Evolutionary conservation across 2,888 invertebrate species (phyloP).

Genomic region (Drosophila setosimentum): DNA sequence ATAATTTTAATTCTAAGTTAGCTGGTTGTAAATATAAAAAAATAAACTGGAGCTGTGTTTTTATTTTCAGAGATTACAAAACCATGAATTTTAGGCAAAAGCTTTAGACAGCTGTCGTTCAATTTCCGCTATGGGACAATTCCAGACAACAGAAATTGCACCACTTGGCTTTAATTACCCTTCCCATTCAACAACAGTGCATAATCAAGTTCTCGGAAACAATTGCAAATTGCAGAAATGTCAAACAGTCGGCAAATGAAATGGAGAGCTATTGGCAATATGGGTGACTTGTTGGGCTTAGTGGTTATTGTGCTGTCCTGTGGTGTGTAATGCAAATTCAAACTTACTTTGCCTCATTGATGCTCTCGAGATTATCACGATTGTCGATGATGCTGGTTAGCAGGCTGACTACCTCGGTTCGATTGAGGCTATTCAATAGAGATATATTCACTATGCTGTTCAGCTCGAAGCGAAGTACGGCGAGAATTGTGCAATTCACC

Average conservation of each 20-base stretch:
- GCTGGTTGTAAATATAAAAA: background rate
- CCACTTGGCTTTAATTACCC: background rate
- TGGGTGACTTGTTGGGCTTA: background rate
- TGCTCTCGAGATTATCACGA: slow-evolving; percentile 77
- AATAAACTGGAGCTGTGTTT: background rate
- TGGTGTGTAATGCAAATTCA: background rate
- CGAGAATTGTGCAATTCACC: slow-evolving; percentile 84
- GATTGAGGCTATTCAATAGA: slow-evolving; percentile 78
- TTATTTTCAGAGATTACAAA: background rate
- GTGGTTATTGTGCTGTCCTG: background rate
- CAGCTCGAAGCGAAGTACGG: slow-evolving; percentile 82
- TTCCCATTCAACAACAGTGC: slow-evolving; percentile 1
- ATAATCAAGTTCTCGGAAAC: background rate
- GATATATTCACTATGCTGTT: slow-evolving; percentile 80
- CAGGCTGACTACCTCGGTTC: slow-evolving; percentile 82
- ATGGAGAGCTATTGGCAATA: background rate
- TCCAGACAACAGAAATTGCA: slow-evolving; percentile 17
- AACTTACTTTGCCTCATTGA: slow-evolving; percentile 84
- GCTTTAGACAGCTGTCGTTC: slow-evolving; percentile 4
- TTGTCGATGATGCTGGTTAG: slow-evolving; percentile 83
- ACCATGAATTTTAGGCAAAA: background rate
- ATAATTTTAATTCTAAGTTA: background rate
- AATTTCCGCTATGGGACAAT: background rate
- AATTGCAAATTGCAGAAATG: slow-evolving; percentile 18
- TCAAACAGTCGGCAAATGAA: background rate